A percentile compares a stretch with the other conserved stretches of the same genome.
Evolutionary conservation across 2,797 vertebrate genomes (phyloP).

Genomic region (Cheirogaleus major): DNA sequence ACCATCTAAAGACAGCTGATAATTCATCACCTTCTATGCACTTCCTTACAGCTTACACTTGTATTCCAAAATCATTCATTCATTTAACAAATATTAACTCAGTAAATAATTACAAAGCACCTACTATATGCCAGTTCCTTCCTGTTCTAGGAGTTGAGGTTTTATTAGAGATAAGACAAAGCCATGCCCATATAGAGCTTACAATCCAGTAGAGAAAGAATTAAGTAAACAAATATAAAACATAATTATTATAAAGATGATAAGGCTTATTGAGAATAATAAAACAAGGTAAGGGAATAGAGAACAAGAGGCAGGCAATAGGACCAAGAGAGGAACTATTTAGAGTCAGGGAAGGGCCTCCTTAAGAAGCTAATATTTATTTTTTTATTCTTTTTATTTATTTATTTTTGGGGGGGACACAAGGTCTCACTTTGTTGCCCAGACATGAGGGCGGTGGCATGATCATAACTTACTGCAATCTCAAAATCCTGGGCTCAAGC

Average conservation of each 20-base stretch:
- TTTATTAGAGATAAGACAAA: neutral
- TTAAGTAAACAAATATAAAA: neutral
- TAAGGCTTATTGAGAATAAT: neutral
- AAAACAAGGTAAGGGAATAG: neutral
- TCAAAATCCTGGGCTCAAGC: neutral
- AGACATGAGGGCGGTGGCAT: neutral
- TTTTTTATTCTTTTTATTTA: neutral
- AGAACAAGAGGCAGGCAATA: neutral
- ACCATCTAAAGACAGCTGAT: neutral
- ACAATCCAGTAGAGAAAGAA: constrained; percentile 34
- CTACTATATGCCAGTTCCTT: neutral
- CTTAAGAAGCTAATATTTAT: neutral
- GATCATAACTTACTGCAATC: neutral
- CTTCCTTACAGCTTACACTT: neutral
- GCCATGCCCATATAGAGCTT: neutral
- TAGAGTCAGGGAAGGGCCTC: neutral
- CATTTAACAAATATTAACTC: constrained; percentile 11
- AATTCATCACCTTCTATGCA: neutral
- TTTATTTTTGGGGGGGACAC: neutral
- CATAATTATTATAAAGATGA: neutral
- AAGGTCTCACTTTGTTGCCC: neutral
- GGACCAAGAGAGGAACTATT: neutral
- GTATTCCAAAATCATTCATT: neutral
- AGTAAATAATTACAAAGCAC: neutral
- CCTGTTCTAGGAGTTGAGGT: neutral